Base-by-base conservation (phyloP, 2,888 invertebrate species). In the Coremacera marginata region DNA sequence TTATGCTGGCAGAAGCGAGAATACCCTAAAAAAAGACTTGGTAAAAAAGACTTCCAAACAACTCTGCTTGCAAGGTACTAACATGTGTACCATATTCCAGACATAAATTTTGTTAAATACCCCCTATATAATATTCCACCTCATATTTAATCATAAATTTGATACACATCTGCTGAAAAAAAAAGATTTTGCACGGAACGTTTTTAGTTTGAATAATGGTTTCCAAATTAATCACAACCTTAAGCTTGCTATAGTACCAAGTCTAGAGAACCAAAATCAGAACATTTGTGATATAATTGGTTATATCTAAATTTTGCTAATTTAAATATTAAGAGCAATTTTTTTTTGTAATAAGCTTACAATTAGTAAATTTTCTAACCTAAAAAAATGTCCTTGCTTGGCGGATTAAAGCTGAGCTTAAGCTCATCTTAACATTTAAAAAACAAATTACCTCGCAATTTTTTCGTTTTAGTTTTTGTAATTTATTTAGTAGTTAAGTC, bases 401-500 rank as follows among this genome's bases (percentile, higher is more conserved):
- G 79, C 77, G 78, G 76, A 72, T 68, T 72, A 55, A 70, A 81
- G 81, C 78, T 77, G 65, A 80, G 77, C 79, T 79, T 68, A 31
- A 63, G 31, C 31, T 34, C 27, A 34, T 34, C 44, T 44, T 7
- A 44, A 44, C 44, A 44, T 44, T 37, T 37, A 8, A 44, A 44
- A 44, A 11, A 44, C 4, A 44, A 2, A 44, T 44, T 25, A 34
- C 14, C 16, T 63, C 49, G 25, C 60, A 27, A 51, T 34, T 57
- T 52, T 71, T 49, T 8, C 25, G 22, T 55, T 68, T 70, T 79
- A 77, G 49, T 78, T 70, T 84, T 85, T 82, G 83, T 83, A 83
- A 85, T 84, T 82, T 80, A 82, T 84, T 84, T 79, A 74, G 73
- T 80, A 77, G 70, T 80, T 81, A 81, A 81, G 83, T 81, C 76